Evolutionary conservation across 1,140 invertebrate species (phyloP), one percentile per base, ranked within the genome.

Genomic region (Aphelenchoides besseyi): DNA sequence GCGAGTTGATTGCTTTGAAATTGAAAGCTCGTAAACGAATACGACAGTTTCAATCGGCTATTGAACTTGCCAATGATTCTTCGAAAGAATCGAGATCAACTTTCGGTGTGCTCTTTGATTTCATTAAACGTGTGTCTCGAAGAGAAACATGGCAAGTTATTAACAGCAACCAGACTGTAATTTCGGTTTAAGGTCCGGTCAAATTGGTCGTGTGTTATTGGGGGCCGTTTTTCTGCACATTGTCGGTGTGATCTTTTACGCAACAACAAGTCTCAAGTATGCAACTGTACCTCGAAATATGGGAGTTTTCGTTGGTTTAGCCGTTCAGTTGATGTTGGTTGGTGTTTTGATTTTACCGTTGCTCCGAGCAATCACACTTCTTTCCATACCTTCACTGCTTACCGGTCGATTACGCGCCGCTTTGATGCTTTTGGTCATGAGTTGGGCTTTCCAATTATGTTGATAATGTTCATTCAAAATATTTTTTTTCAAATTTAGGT

Each of bases 391-490:
- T 0, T 29, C 30, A 23, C n/a, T 76, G 76, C 28, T 79, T 23
- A 76, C 74, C n/a, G 33, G 74, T 18, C 54, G 59, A 30, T 41
- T 79, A 18, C 69, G 74, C 23, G 57, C 57, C 26, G 35, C 75
- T 52, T 5, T 76, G 30, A 36, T 76, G 26, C 26, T 76, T 9
- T 70, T 79, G 5, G 53, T 76, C 52, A 29, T 76, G 0, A 79
- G 71, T n/a, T 76, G 74, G 74, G 69, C 75, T 2, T 74, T 76
- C 55, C 74, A 76, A 54, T 71, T 76, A 3, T 28, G 16, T 23
- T 12, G 5, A 73, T 71, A 9, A 12, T 74, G 18, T 76, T 9
- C 1, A 1, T 69, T 68, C 57, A 12, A 9, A 0, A 28, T 61
- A 30, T 77, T 16, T 16, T 2, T 32, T 69, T 36, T 41, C 28